Conservation (phyloP, 2,888 invertebrate genomes). For the Eupithecia exiguata region DNA sequence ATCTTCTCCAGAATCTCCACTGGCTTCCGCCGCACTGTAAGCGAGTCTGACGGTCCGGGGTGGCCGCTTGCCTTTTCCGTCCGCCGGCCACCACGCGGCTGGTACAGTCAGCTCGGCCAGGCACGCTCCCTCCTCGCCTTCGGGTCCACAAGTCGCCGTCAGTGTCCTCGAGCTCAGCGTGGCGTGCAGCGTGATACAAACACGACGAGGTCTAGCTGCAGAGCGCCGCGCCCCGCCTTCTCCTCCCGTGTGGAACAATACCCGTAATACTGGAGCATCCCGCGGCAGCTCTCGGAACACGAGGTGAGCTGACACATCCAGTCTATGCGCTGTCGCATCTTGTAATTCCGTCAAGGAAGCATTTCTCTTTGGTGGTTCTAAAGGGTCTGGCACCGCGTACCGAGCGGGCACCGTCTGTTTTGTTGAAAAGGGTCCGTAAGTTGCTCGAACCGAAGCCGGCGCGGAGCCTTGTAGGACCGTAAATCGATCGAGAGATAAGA, state of each 20-base stretch:
- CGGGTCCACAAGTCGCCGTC: slow-evolving; percentile 96
- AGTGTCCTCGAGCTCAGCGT: slow-evolving; percentile 85
- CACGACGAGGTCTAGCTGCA: slow-evolving; percentile 87
- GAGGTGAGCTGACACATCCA: slow-evolving; percentile 96
- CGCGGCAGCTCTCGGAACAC: slow-evolving; percentile 94
- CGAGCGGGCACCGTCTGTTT: slow-evolving; percentile 96
- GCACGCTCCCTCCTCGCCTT: slow-evolving; percentile 96
- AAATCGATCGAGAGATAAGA: slow-evolving; percentile 93
- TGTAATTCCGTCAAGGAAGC: slow-evolving; percentile 84
- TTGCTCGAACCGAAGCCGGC: slow-evolving; percentile 95
- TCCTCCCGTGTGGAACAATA: slow-evolving; percentile 95
- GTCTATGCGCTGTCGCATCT: slow-evolving; percentile 87
- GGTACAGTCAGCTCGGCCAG: slow-evolving; percentile 94
- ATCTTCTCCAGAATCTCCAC: slow-evolving; percentile 85
- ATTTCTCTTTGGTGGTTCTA: slow-evolving; percentile 85
- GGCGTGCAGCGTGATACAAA: slow-evolving; percentile 92
- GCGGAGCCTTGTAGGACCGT: slow-evolving; percentile 96
- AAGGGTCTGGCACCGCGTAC: slow-evolving; percentile 93
- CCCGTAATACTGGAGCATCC: slow-evolving; percentile 95
- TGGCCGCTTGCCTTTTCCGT: slow-evolving; percentile 85
- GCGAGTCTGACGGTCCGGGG: slow-evolving; percentile 91
- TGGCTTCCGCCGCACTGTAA: slow-evolving; percentile 94
- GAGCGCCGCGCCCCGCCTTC: slow-evolving; percentile 92
- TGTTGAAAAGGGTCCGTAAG: slow-evolving; percentile 97
- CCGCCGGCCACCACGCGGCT: slow-evolving; percentile 94